Evolutionary conservation across 1,140 invertebrate genomes (phyloP).

Genomic region (Varroa destructor): DNA sequence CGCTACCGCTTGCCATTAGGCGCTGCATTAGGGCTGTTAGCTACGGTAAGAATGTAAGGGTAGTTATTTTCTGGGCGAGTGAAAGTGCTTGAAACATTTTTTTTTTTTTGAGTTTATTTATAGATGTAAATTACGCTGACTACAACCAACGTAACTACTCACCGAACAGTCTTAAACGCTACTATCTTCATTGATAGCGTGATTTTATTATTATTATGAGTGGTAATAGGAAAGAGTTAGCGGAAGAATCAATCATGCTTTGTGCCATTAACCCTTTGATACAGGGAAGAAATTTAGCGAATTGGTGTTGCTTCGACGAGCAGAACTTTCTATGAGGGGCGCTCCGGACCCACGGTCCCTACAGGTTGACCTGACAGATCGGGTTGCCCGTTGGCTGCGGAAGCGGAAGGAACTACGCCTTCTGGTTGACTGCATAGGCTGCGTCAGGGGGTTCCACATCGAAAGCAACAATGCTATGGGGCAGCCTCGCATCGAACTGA

Average conservation of each 20-base stretch:
- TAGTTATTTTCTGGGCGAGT: too few relatives aligned
- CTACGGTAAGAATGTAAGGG: too few relatives aligned
- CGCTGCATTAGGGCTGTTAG: too few relatives aligned
- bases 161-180: too few relatives aligned
- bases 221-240: neutral
- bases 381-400: conserved; percentile 12
- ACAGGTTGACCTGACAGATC: conserved; percentile 4
- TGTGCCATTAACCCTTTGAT: neutral
- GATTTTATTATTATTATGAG: neutral
- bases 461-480: conserved; percentile 38
- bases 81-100: too few relatives aligned
- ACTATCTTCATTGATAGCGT: too few relatives aligned
- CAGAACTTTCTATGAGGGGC: neutral
- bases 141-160: too few relatives aligned
- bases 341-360: neutral
- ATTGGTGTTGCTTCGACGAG: conserved; percentile 1
- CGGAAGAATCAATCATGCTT: neutral
- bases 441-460: conserved; percentile 49
- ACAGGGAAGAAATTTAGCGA: neutral
- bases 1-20: too few relatives aligned
- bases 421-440: conserved; percentile 66
- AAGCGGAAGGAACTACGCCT: conserved; percentile 51
- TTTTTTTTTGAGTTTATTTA: too few relatives aligned
- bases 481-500: conserved; percentile 24
- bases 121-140: too few relatives aligned